Evolutionary conservation across 2,888 invertebrate genomes (phyloP).

Genomic region (Ypsolopha sequella): DNA sequence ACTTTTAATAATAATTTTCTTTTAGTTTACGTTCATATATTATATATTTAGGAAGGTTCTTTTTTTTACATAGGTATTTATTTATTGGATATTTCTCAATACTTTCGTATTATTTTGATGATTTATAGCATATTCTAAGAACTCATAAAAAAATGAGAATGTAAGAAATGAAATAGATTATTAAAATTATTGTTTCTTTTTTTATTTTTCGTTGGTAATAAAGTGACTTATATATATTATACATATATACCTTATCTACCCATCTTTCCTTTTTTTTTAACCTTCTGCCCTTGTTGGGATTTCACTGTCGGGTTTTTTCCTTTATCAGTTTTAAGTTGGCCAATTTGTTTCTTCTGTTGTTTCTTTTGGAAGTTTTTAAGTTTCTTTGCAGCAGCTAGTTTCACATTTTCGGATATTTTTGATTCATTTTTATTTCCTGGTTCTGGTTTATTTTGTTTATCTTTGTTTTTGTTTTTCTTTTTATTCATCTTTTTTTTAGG

Average conservation of each 20-base stretch:
- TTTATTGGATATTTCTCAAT: no score
- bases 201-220: neutral
- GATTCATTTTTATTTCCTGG: slow-evolving; percentile 6
- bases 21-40: no score
- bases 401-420: slow-evolving; percentile 14
- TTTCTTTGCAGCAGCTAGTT: slow-evolving; percentile 37
- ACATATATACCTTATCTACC: neutral
- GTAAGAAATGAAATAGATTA: neutral
- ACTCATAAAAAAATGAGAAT: no score
- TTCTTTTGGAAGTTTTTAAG: slow-evolving; percentile 45
- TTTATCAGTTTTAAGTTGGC: slow-evolving; percentile 33
- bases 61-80: no score
- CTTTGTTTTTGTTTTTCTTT: slow-evolving; percentile 8
- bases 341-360: slow-evolving; percentile 42
- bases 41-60: no score
- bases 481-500: slow-evolving; percentile 2
- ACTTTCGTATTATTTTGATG: no score
- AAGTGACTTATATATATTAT: neutral
- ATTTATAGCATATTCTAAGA: no score
- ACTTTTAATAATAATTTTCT: no score
- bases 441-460: slow-evolving; percentile 2
- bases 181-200: neutral
- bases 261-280: slow-evolving; percentile 19
- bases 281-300: slow-evolving; percentile 23
- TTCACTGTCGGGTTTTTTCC: slow-evolving; percentile 15